phyloP scores from a whole-genome alignment of 2,888 invertebrate species.

The Anodontia alba region DNA sequence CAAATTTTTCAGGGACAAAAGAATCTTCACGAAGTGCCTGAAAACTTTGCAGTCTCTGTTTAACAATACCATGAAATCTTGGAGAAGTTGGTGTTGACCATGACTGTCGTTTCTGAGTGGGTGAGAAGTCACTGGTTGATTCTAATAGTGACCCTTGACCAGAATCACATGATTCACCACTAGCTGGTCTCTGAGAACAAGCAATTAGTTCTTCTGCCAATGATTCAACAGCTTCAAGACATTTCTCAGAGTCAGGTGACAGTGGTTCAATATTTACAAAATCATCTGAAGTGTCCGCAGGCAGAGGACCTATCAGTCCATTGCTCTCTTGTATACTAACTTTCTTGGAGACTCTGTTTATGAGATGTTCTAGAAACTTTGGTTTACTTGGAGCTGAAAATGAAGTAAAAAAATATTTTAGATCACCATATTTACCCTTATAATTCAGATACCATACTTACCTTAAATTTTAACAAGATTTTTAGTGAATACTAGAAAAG shows the following conservation, averaged over 20 bases:
- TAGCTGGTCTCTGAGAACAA: constrained; percentile 42
- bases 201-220: constrained; percentile 44
- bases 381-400: constrained; percentile 78
- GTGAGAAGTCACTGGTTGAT: constrained; percentile 62
- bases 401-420: neutral
- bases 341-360: constrained; percentile 67
- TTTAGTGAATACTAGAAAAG: no score
- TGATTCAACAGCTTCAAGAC: constrained; percentile 48
- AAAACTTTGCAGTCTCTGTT: constrained; percentile 68
- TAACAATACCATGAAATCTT: constrained; percentile 72
- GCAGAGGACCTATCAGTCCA: constrained; percentile 38
- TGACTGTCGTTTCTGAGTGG: constrained; percentile 50
- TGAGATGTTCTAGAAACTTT: constrained; percentile 77
- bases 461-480: no score
- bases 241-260: constrained; percentile 55
- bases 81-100: constrained; percentile 74
- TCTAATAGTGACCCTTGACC: constrained; percentile 63
- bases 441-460: no score
- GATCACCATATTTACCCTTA: no score
- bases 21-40: constrained; percentile 47
- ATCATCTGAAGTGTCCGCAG: constrained; percentile 33
- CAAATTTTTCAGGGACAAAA: neutral
- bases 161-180: constrained; percentile 58
- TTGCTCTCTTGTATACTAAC: constrained; percentile 39
- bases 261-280: constrained; percentile 49